Evolutionary conservation across 2,888 invertebrate species (phyloP).

Genomic region (Muscina levida): DNA sequence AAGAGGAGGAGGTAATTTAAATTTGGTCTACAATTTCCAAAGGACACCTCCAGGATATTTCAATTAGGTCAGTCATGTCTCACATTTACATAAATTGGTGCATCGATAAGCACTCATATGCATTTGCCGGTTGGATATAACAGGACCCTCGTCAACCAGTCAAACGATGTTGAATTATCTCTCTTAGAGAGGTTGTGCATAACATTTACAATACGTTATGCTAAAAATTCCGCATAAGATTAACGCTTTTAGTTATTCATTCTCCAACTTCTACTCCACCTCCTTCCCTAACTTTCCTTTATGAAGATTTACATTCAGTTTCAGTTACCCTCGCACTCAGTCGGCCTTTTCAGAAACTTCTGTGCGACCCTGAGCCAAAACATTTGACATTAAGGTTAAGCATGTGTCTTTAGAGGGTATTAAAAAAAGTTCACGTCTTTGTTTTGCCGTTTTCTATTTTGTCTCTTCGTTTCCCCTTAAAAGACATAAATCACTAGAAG

Average conservation of each 20-base stretch:
- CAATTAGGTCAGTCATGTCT: no score
- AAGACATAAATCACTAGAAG: conserved; percentile 46
- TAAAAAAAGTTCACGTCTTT: conserved; percentile 36
- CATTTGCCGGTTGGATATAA: no score
- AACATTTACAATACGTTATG: conserved; percentile 33
- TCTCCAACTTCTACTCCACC: not conserved
- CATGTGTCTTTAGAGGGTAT: conserved; percentile 15
- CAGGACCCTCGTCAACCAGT: no score
- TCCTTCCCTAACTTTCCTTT: not conserved
- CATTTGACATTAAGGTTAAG: conserved; percentile 32
- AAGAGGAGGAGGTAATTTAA: no score
- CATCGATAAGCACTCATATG: no score
- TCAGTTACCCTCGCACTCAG: not conserved
- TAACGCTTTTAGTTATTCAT: conserved; percentile 46
- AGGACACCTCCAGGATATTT: no score
- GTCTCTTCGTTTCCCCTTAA: not conserved
- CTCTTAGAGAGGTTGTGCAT: not conserved
- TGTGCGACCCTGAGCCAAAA: conserved; percentile 35
- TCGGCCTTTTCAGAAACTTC: not conserved
- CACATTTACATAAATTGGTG: no score
- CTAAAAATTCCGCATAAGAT: conserved; percentile 49
- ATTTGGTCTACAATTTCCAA: no score
- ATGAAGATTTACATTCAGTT: not conserved
- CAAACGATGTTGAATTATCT: not conserved
- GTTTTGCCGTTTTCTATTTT: not conserved